Conservation (phyloP, 2,888 invertebrate genomes). For the Dryomyza anilis region DNA sequence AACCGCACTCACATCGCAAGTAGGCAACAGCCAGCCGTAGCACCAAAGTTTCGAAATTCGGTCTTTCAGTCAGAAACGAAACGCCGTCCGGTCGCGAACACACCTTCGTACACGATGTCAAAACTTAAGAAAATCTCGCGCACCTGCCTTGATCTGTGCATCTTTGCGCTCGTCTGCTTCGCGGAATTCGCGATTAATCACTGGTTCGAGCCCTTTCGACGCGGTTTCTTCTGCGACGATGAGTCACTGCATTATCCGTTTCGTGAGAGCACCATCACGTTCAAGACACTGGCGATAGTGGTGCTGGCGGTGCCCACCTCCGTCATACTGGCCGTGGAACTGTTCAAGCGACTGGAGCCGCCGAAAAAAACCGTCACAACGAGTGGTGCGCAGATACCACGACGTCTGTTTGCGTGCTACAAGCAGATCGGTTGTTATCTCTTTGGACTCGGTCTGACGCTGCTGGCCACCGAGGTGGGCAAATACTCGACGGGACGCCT, state of each 20-base stretch:
- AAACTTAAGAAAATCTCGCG: conserved; percentile 43
- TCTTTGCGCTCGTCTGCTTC: conserved; percentile 47
- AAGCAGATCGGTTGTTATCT: conserved; percentile 49
- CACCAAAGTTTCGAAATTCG: neutral
- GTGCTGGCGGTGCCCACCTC: conserved; percentile 43
- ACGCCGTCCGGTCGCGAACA: neutral
- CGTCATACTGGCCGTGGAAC: conserved; percentile 49
- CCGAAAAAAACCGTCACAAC: neutral
- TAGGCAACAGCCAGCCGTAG: neutral
- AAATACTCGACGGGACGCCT: conserved; percentile 48
- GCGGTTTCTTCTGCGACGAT: conserved; percentile 55
- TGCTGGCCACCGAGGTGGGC: conserved; percentile 45
- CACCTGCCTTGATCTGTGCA: conserved; percentile 48
- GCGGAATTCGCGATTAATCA: conserved; percentile 42
- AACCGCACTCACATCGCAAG: no score
- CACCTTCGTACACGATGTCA: conserved; percentile 36
- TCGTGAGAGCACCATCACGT: conserved; percentile 39
- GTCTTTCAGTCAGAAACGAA: neutral
- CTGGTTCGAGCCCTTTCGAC: conserved; percentile 45
- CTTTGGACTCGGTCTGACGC: conserved; percentile 48
- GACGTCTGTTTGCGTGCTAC: conserved; percentile 45
- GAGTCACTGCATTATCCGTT: conserved; percentile 51
- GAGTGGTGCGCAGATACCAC: conserved; percentile 14
- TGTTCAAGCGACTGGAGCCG: conserved; percentile 44
- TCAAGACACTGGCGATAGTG: conserved; percentile 36